Conservation (phyloP, 2,797 vertebrate genomes). For the Poeciliopsis gracilis region DNA sequence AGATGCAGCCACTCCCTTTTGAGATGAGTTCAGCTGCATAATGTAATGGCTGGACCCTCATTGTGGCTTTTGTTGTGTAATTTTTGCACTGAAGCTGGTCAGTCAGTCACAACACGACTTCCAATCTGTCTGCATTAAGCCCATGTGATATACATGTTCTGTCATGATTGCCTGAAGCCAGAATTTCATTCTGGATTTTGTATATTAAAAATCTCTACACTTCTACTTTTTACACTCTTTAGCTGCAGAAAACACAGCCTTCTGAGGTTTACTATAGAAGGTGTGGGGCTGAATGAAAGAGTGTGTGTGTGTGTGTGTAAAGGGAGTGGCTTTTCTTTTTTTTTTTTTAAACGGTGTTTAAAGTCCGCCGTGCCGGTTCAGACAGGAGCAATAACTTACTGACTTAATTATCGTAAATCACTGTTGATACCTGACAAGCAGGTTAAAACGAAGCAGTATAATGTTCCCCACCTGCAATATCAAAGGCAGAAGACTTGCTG, state of each 20-base stretch:
- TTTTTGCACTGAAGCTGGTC: neutral
- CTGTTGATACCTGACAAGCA: neutral
- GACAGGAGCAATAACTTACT: conserved; percentile 13
- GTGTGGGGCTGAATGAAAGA: neutral
- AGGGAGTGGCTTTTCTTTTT: conserved; percentile 25
- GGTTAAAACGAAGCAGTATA: neutral
- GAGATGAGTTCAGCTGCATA: neutral
- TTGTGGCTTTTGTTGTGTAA: neutral
- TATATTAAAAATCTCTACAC: neutral
- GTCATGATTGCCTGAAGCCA: neutral
- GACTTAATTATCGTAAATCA: neutral
- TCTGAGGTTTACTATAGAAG: neutral
- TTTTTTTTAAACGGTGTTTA: conserved; percentile 11
- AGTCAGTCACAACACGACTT: neutral
- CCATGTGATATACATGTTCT: neutral
- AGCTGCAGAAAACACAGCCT: neutral
- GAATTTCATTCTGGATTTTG: neutral
- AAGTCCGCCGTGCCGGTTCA: conserved; percentile 31
- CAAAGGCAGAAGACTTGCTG: neutral
- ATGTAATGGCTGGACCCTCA: neutral
- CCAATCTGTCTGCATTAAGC: conserved; percentile 1
- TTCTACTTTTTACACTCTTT: neutral
- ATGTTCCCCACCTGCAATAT: neutral
- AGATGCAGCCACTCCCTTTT: neutral
- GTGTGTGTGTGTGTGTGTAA: conserved; percentile 9